phyloP scores from a whole-genome alignment of 92 coral and sea anemone species.

The Montipora capitata region DNA sequence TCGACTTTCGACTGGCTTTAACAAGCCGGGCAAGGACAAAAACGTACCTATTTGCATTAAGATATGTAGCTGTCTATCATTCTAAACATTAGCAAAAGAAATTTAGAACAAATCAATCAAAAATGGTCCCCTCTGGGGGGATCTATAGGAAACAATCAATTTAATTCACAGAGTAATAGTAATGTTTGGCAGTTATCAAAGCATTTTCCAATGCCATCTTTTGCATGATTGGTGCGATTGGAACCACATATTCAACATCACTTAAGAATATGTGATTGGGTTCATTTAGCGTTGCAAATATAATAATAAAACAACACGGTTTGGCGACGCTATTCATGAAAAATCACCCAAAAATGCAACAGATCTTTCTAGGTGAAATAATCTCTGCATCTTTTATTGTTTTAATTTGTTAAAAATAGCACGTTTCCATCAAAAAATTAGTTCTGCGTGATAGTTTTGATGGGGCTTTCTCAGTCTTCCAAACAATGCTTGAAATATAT shows the following conservation, averaged over 20 bases:
- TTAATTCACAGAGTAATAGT: conserved; percentile 2
- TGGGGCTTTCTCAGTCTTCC: too few relatives aligned
- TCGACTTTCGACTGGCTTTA: background rate
- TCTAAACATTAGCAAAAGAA: conserved; percentile 7
- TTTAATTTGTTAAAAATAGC: too few relatives aligned
- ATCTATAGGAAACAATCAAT: conserved; percentile 10
- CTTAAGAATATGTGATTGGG: conserved; percentile 23
- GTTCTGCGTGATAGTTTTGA: too few relatives aligned
- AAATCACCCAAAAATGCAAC: background rate
- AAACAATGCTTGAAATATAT: too few relatives aligned
- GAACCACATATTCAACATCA: background rate
- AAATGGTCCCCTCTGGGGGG: conserved; percentile 8
- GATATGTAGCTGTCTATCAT: background rate
- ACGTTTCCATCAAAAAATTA: background rate
- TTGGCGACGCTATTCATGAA: background rate
- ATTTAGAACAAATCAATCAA: conserved; percentile 6
- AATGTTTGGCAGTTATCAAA: background rate
- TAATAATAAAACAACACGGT: background rate
- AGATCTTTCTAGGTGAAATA: background rate
- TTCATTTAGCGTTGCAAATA: background rate
- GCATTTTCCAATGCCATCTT: background rate
- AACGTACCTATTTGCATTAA: background rate
- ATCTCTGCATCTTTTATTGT: background rate
- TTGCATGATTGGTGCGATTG: conserved; percentile 13
- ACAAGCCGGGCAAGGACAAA: background rate